These are phyloP conservation scores for Cydia strobilella DNA, from an alignment of 1,140 invertebrate species.

Conservation along the genomic window DNA sequence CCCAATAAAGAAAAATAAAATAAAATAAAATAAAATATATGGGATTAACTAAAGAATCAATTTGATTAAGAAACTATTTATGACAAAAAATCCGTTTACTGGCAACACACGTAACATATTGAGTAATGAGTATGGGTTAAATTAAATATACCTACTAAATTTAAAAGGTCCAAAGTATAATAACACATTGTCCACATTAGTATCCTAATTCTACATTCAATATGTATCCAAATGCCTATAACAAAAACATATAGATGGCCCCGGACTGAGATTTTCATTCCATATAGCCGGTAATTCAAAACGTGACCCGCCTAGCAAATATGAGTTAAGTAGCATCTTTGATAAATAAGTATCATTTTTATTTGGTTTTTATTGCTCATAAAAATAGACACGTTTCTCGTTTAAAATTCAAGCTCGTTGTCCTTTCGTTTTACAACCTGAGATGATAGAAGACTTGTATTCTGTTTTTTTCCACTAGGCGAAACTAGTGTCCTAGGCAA, in stretches of 20 bases:
- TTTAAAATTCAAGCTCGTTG: conserved; percentile 3
- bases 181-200: background rate
- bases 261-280: conserved; percentile 12
- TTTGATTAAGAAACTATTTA: no score
- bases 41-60: no score
- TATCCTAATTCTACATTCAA: background rate
- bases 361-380: conserved; percentile 25
- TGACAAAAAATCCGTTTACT: no score
- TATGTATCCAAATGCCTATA: conserved; percentile 11
- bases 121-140: no score
- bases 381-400: conserved; percentile 15
- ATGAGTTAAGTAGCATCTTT: conserved; percentile 21
- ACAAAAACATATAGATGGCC: conserved; percentile 16
- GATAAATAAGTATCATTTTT: conserved; percentile 32
- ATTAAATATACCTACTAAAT: no score
- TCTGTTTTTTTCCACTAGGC: background rate
- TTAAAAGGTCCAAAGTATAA: background rate
- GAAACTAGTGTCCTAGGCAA: background rate
- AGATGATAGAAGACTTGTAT: background rate
- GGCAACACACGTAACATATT: no score
- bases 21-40: no score
- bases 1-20: no score
- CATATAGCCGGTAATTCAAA: conserved; percentile 12
- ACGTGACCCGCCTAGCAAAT: conserved; percentile 6
- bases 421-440: background rate